A percentile compares a stretch with the other conserved stretches of the same genome.
These are phyloP conservation scores for Erithacus rubecula DNA, from an alignment of 2,797 vertebrate genomes.

Conservation along the genomic window DNA sequence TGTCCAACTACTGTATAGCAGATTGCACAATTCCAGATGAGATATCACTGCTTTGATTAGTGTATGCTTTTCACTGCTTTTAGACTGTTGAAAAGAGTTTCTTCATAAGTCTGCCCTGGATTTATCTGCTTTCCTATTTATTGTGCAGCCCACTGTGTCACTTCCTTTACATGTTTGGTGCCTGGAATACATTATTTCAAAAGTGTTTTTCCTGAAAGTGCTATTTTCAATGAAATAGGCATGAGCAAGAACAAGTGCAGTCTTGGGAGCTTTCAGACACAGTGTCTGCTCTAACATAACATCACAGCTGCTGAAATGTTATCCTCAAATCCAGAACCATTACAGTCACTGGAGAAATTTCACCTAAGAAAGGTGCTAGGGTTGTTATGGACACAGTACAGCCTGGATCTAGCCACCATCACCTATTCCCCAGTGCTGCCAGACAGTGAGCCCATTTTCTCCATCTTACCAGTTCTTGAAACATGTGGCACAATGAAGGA, in stretches of 20 bases:
- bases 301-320: neutral
- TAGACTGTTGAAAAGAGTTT: neutral
- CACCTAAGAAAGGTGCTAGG: neutral
- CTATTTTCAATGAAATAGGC: neutral
- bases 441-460: neutral
- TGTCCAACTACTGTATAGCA: neutral
- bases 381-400: neutral
- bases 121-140: conserved; percentile 21
- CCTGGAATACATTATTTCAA: neutral
- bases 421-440: neutral
- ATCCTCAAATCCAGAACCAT: neutral
- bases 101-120: neutral
- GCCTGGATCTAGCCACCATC: neutral
- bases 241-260: neutral
- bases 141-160: neutral
- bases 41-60: neutral
- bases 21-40: neutral
- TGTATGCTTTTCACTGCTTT: neutral
- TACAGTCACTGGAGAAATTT: neutral
- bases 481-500: rapidly evolving
- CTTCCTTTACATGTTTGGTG: neutral
- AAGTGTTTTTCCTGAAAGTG: neutral
- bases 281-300: neutral
- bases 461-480: neutral
- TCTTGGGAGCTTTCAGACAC: neutral